Evolutionary conservation across 2,797 vertebrate genomes (phyloP), one percentile per base, ranked within the genome.

Genomic region (Rhinoraja longicauda): DNA sequence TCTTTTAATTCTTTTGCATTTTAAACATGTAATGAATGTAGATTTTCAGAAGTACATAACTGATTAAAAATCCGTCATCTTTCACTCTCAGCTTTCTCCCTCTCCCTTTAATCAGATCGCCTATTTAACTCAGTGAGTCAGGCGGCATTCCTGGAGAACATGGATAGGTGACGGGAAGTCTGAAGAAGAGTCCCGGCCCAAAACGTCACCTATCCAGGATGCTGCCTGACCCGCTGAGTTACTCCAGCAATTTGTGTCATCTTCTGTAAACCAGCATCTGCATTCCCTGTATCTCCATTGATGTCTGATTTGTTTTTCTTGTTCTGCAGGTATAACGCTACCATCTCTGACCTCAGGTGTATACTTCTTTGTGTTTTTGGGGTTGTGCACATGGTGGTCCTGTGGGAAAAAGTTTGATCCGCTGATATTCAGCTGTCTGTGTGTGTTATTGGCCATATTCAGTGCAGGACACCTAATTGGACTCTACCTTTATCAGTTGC

Each of bases 381-480:
- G 98, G 94, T 96, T 99, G 93, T 98, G 99, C 94, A 99, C 98
- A 24, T 99, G 99, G 98, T 99, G 99, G 98, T 99, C 98, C n/a
- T 98, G 98, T 95, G 97, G 98, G 95, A 97, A 96, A 94, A 97
- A 96, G 9, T 98, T 99, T 78, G 97, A 99, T 97, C 98, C 97
- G 1, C 97, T 99, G 95, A 96, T 99, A 94, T 99, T 99, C 97
- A 99, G 98, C 97, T 99, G 98, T 94, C 96, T 99, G 95, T 99
- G 99, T 93, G 98, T 99, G 91, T 96, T 99, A 94, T 98, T 99
- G 97, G 98, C 98, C 93, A 99, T 99, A 96, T 99, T 98, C 95
- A 99, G 97, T 5, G 98, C 98, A 0, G 99, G 99, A 19, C 99
- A 99, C 95, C 96, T 99, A 94, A 96, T 98, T 39, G 96, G 98